Percentiles rank a stretch among this genome's conserved stretches.
These are phyloP conservation scores for Cheilosia scutellata DNA, from an alignment of 2,888 invertebrate species.

Conservation along the genomic window DNA sequence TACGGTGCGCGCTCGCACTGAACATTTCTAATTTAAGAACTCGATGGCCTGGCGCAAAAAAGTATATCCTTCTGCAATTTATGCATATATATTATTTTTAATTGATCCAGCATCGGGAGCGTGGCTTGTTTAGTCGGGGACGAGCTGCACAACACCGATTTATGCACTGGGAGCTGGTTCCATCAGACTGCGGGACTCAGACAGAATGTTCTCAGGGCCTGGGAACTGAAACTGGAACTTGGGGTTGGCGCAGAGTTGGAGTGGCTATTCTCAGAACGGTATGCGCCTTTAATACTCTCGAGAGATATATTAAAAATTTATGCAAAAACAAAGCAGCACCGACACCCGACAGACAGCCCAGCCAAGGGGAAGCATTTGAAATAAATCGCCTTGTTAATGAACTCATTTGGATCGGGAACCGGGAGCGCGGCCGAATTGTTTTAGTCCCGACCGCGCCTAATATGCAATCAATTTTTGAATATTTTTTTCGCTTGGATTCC, in stretches of 20 bases:
- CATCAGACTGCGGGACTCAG: conserved; percentile 35
- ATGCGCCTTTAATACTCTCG: conserved; percentile 44
- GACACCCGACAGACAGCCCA: conserved; percentile 38
- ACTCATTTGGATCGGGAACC: conserved; percentile 54
- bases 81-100: conserved; percentile 68
- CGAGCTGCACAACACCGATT: conserved; percentile 50
- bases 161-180: conserved; percentile 58
- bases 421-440: conserved; percentile 44
- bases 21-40: conserved; percentile 69
- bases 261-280: conserved; percentile 57
- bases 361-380: conserved; percentile 57
- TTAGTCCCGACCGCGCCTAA: conserved; percentile 54
- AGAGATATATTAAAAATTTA: conserved; percentile 73
- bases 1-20: conserved; percentile 41
- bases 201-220: conserved; percentile 24
- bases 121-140: conserved; percentile 17
- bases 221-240: conserved; percentile 19
- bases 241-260: background rate
- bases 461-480: conserved; percentile 65
- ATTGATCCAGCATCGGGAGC: conserved; percentile 66
- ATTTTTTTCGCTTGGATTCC: conserved; percentile 20
- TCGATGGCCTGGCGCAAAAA: conserved; percentile 18
- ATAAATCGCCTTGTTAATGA: conserved; percentile 74
- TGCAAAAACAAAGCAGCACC: conserved; percentile 73
- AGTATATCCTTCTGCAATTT: conserved; percentile 51